Base-by-base conservation (phyloP, 2,888 invertebrate species). In the Lithophane socia region DNA sequence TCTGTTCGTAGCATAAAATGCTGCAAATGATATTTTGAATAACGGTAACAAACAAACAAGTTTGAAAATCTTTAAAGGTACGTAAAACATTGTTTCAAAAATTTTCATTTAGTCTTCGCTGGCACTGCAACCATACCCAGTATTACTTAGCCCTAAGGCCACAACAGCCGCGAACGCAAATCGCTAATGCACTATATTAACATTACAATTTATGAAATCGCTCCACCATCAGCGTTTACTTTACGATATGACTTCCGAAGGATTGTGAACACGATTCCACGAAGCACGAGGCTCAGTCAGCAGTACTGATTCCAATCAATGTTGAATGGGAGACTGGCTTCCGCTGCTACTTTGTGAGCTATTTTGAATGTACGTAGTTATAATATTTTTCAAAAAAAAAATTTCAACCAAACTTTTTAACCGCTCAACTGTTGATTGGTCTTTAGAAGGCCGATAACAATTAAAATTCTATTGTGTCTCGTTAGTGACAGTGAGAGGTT, bases 121-220 rank as follows among this genome's bases (percentile, higher is more conserved):
- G 3, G 0, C 52, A 85, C 29, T 75, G 60, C 12, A 9, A 24
- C 83, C 76, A 37, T 3, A 76, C 70, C 76, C 21, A 54, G 37
- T 37, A 37, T 37, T 37, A 37, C 37, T 5, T 5, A 37, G 42
- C 78, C 85, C 81, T 68, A 54, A 49, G 75, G 83, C 81, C 44
- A 63, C 58, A 70, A 54, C 47, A 58, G 54, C 66, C 60, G 66
- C 66, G 29, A 73, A 54, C 42, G 44, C 75, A 77, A 83, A 83
- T 83, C 78, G 66, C 69, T 77, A 79, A 85, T 75, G 71, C 58
- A 44, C 61, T 69, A 81, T 69, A 81, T 81, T 58, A 83, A 70
- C 79, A 81, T 86, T 79, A 72, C 74, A 78, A 83, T 87, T 79
- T 86, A 87, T 86, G 86, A 86, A 83, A 86, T 83, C 87, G 58